Evolutionary conservation across 2,888 invertebrate species (phyloP), one percentile per base, ranked within the genome.

Genomic region (Lagria hirta): DNA sequence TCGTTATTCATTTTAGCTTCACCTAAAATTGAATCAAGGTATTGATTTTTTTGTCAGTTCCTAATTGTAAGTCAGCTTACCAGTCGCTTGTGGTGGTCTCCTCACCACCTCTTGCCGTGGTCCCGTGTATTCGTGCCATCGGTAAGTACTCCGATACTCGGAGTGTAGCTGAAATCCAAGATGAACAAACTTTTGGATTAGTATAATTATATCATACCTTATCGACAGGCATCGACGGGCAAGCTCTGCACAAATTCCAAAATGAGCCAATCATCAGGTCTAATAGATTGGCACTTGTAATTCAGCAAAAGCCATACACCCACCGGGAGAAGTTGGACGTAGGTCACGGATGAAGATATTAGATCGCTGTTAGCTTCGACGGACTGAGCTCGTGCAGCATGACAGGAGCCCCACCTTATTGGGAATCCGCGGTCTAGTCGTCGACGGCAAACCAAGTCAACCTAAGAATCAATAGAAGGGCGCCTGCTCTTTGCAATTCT

Each of bases 241-340:
- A 93, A 81, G 92, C 90, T 77, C 92, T 87, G 80, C 93, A 93
- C 80, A 93, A 80, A 80, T 92, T 93, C 91, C 92, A 92, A 81
- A 93, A 92, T 81, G 92, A 91, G 78, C 92, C 92, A 82, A 93
- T 92, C 93, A 93, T 93, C 79, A 79, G 80, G 78, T 68, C 66
- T 64, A 58, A 20, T 57, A 35, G 43, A 51, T 51, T 45, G 49
- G 45, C 59, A 60, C 58, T 54, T 54, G 51, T 55, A 29, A 42
- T 43, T 34, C 46, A 30, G 21, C 22, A 34, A 58, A 56, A 58
- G 61, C 62, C 63, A 63, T 63, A 61, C 51, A 63, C 59, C 50
- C 44, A 42, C 42, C 45, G 44, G 48, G 49, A 43, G 34, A 44
- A 22, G 38, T 43, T 49, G 47, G 44, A 40, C 35, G 47, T 38